Evolutionary conservation across 2,888 invertebrate genomes (phyloP).

Genomic region (Platycheirus albimanus): DNA sequence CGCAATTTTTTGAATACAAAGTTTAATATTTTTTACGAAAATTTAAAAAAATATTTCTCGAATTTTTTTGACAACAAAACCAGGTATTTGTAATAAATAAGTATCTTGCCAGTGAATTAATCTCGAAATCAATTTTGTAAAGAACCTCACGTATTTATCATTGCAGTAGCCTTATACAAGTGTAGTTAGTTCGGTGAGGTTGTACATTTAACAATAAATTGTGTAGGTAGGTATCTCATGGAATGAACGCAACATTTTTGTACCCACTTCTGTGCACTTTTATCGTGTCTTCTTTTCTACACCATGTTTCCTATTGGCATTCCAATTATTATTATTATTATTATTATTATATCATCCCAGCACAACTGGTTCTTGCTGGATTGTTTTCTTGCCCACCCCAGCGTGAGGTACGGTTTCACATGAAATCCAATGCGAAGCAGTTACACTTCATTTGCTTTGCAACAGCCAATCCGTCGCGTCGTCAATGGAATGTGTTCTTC

Average conservation of each 20-base stretch:
- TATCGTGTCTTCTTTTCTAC: constrained; percentile 45
- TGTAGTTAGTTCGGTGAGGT: too few species aligned
- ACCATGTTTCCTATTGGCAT: constrained; percentile 56
- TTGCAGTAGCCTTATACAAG: too few species aligned
- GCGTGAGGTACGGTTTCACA: constrained; percentile 58
- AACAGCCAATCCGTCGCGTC: constrained; percentile 40
- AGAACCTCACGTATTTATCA: too few species aligned
- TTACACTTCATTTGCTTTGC: constrained; percentile 81
- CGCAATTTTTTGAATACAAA: too few species aligned
- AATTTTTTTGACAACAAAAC: too few species aligned
- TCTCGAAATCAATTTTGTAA: too few species aligned
- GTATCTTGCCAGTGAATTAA: too few species aligned
- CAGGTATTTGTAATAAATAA: too few species aligned
- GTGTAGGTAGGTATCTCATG: neutral
- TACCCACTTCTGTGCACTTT: constrained; percentile 41
- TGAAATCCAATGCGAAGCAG: constrained; percentile 76
- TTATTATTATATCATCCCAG: constrained; percentile 62
- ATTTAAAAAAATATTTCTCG: too few species aligned
- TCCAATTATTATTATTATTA: constrained; percentile 42
- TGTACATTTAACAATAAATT: too few species aligned
- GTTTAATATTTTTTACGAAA: too few species aligned
- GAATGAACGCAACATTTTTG: constrained; percentile 19
- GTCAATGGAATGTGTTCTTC: constrained; percentile 53
- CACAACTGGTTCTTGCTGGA: constrained; percentile 65
- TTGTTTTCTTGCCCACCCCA: constrained; percentile 53